Evolutionary conservation across 2,888 invertebrate genomes (phyloP).

Genomic region (Syrphus vitripennis): DNA sequence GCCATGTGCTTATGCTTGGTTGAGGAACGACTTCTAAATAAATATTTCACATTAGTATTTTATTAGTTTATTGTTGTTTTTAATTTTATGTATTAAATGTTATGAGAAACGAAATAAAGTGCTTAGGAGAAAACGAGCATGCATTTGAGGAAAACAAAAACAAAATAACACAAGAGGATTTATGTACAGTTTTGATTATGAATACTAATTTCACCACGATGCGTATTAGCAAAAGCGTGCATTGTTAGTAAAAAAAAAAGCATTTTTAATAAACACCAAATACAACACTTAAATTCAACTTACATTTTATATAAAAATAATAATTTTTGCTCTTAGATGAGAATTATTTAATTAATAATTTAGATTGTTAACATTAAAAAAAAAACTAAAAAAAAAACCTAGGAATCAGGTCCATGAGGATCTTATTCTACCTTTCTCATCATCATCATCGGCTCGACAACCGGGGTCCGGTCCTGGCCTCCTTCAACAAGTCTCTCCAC

Average conservation of each 20-base stretch:
- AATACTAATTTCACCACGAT: constrained; percentile 9
- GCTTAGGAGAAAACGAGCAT: constrained; percentile 22
- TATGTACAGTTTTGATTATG: background rate
- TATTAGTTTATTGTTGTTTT: background rate
- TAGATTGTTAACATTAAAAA: too few relatives aligned
- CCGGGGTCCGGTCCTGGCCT: too few relatives aligned
- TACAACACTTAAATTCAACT: background rate
- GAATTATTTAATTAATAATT: too few relatives aligned
- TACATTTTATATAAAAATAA: constrained; percentile 13
- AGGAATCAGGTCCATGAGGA: too few relatives aligned
- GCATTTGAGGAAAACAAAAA: constrained; percentile 4
- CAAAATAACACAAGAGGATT: constrained; percentile 2
- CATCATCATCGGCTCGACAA: too few relatives aligned
- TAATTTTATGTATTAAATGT: background rate
- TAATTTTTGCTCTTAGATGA: background rate
- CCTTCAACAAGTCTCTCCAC: too few relatives aligned
- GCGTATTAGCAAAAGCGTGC: constrained; percentile 32
- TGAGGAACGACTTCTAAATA: constrained; percentile 75
- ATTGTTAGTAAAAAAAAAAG: constrained; percentile 19
- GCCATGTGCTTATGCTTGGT: constrained; percentile 78
- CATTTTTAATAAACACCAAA: constrained; percentile 11
- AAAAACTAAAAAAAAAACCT: too few relatives aligned
- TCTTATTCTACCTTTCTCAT: too few relatives aligned
- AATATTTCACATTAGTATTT: constrained; percentile 14
- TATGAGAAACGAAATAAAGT: background rate